Conservation (phyloP, 2,113 vertebrate genomes). For the Myotis brandtii region DNA sequence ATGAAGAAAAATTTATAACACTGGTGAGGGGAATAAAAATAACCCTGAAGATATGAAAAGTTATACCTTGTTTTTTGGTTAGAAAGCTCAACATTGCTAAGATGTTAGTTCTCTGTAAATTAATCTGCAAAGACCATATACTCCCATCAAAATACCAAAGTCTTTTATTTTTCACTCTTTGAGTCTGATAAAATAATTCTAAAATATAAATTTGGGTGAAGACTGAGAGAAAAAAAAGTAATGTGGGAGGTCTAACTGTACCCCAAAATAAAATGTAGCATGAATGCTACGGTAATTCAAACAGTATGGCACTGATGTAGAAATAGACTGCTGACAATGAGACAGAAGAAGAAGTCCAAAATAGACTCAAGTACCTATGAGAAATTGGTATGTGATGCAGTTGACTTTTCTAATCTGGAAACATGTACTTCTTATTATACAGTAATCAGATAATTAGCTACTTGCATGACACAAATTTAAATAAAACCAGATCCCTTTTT, state of each 20-base stretch:
- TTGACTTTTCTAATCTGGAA: conserved; percentile 18
- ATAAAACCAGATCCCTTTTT: neutral
- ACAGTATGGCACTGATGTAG: neutral
- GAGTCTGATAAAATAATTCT: neutral
- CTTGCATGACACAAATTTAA: neutral
- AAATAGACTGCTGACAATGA: neutral
- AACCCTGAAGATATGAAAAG: neutral
- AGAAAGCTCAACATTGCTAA: neutral
- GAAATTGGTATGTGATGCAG: neutral
- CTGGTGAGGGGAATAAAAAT: neutral
- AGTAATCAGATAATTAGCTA: neutral
- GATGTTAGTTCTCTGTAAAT: conserved; percentile 2
- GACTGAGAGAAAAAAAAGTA: neutral
- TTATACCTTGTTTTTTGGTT: neutral
- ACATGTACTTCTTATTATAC: neutral
- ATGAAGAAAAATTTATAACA: conserved; percentile 24
- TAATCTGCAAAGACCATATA: neutral
- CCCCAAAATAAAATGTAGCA: neutral
- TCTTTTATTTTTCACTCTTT: conserved; percentile 17
- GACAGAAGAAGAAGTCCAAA: neutral
- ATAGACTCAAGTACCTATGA: neutral
- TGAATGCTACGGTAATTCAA: conserved; percentile 45
- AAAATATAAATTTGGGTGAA: neutral
- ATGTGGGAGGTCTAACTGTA: neutral
- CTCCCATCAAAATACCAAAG: neutral